phyloP scores from a whole-genome alignment of 2,797 vertebrate species.

The Gambusia yucatana region DNA sequence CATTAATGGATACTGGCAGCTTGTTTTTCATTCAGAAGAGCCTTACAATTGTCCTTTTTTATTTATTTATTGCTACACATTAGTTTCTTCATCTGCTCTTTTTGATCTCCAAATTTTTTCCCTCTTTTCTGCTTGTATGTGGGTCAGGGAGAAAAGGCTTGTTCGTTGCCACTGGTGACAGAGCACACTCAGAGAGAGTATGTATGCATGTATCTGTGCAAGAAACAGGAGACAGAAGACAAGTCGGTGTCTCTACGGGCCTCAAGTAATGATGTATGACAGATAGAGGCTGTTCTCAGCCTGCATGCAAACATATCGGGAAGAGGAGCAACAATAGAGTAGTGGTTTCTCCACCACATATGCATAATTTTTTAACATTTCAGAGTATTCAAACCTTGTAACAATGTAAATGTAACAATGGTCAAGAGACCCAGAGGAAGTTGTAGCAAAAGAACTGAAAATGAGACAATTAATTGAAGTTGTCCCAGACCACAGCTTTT shows the following conservation, averaged over 20 bases:
- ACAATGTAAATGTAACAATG: background rate
- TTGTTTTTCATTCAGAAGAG: background rate
- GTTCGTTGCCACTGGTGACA: slow-evolving; percentile 59
- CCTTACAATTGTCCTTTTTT: background rate
- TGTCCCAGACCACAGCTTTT: background rate
- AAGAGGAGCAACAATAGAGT: background rate
- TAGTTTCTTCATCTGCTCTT: slow-evolving; percentile 31
- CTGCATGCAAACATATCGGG: slow-evolving; percentile 1
- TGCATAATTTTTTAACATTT: background rate
- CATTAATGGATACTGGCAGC: background rate
- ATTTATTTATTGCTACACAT: slow-evolving; percentile 32
- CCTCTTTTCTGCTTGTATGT: slow-evolving; percentile 44
- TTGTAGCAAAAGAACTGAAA: background rate
- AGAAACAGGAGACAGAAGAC: background rate
- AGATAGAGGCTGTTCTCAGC: slow-evolving; percentile 32
- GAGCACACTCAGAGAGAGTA: slow-evolving; percentile 32
- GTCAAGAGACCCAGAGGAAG: background rate
- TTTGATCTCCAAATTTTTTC: slow-evolving; percentile 33
- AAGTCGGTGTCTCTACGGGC: slow-evolving; percentile 8
- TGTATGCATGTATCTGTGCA: slow-evolving; percentile 5
- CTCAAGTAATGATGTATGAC: slow-evolving; percentile 43
- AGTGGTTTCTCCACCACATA: background rate
- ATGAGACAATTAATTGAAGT: background rate
- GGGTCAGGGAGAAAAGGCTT: slow-evolving; percentile 61
- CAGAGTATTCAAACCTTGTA: background rate